These are phyloP conservation scores for Gallirallus australis DNA, from an alignment of 2,797 vertebrate genomes.

Conservation along the genomic window DNA sequence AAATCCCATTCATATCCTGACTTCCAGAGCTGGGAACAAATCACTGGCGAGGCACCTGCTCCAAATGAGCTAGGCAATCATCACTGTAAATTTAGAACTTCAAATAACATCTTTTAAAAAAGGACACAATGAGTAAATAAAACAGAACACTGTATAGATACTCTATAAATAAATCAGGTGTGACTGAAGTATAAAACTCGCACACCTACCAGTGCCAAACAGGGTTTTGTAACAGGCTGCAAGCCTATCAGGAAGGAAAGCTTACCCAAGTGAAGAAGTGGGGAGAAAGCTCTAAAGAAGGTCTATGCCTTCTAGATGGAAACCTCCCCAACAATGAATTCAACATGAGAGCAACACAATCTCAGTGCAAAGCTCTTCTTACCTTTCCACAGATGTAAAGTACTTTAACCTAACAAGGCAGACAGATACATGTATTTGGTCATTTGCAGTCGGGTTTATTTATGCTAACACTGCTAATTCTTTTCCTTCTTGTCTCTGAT, in stretches of 20 bases:
- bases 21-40: neutral
- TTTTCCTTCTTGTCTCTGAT: neutral
- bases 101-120: neutral
- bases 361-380: neutral
- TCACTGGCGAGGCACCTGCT: neutral
- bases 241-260: neutral
- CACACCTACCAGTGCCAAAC: neutral
- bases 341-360: neutral
- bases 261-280: neutral
- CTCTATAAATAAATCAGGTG: neutral
- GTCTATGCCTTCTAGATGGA: neutral
- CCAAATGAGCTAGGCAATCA: neutral
- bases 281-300: neutral
- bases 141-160: neutral
- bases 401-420: neutral
- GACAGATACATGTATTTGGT: neutral
- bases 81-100: neutral
- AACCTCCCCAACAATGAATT: neutral
- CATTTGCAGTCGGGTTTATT: neutral
- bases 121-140: neutral
- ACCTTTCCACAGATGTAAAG: neutral
- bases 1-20: neutral
- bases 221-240: neutral
- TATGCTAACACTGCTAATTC: neutral
- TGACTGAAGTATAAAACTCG: neutral